Conservation (phyloP, 2,797 vertebrate species). For the Harpagifer antarcticus region DNA sequence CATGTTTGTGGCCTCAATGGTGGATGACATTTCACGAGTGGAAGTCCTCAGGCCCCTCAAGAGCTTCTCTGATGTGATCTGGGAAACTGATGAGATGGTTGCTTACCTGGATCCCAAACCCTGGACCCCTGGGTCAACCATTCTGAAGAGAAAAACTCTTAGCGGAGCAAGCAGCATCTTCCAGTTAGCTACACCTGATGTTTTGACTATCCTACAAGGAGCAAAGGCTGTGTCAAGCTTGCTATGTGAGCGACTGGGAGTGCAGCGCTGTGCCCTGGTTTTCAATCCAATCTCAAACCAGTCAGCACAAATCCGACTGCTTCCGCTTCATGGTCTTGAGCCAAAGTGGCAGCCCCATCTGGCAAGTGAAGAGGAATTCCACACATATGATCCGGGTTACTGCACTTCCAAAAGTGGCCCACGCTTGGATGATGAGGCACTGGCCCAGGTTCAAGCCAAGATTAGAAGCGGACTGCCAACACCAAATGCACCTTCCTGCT, state of each 20-base stretch:
- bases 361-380: conserved; percentile 77
- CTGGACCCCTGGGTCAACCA: conserved; percentile 83
- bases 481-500: conserved; percentile 78
- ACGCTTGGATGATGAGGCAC: conserved; percentile 70
- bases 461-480: conserved; percentile 79
- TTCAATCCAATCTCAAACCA: conserved; percentile 69
- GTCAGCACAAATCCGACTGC: conserved; percentile 76
- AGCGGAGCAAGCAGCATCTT: conserved; percentile 83
- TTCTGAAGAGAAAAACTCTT: conserved; percentile 79
- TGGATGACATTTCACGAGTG: conserved; percentile 70
- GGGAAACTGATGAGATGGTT: conserved; percentile 84
- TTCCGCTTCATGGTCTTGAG: conserved; percentile 83
- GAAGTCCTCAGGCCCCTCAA: conserved; percentile 81
- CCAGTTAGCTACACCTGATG: conserved; percentile 75
- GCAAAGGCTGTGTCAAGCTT: conserved; percentile 78
- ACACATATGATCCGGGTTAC: conserved; percentile 77
- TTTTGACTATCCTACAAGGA: conserved; percentile 74
- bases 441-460: conserved; percentile 75
- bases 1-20: conserved; percentile 85
- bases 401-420: conserved; percentile 85
- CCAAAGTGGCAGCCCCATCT: conserved; percentile 79
- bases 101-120: conserved; percentile 83
- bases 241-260: conserved; percentile 77
- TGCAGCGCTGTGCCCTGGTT: conserved; percentile 84
- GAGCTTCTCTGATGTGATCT: conserved; percentile 78